These are phyloP conservation scores for Pseudorhombus dupliciocellatus DNA, from an alignment of 2,113 vertebrate species.

Conservation along the genomic window DNA sequence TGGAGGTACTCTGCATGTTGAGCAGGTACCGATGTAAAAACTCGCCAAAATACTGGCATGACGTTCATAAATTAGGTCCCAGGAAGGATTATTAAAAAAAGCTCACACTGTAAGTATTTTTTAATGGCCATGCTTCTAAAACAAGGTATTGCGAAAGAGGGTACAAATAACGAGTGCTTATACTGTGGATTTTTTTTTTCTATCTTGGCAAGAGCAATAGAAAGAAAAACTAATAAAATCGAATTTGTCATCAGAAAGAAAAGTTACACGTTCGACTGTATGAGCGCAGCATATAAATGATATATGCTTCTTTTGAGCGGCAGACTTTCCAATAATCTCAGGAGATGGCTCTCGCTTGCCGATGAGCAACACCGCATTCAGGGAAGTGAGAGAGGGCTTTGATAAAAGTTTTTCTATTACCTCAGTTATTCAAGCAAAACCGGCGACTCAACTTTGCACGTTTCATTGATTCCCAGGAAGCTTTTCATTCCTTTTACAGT, in stretches of 20 bases:
- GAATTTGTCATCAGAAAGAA: constrained; percentile 6
- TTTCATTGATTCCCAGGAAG: constrained; percentile 56
- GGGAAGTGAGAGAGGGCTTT: constrained; percentile 48
- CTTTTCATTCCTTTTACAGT: constrained; percentile 47
- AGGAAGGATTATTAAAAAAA: constrained; percentile 25
- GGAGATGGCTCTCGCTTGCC: constrained; percentile 44
- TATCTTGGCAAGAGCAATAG: too few species aligned
- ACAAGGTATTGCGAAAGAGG: not conserved
- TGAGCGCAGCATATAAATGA: constrained; percentile 37
- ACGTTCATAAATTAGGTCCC: constrained; percentile 24
- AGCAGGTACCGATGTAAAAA: not conserved
- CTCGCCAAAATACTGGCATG: not conserved
- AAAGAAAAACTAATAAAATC: not conserved
- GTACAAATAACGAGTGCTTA: not conserved
- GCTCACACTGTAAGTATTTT: constrained; percentile 18
- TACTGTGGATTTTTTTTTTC: not conserved
- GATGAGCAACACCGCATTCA: constrained; percentile 50
- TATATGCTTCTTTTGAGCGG: constrained; percentile 27
- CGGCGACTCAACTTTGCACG: constrained; percentile 56
- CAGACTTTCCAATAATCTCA: constrained; percentile 52
- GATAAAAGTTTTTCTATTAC: constrained; percentile 75
- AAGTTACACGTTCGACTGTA: constrained; percentile 18
- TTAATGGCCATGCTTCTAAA: constrained; percentile 25
- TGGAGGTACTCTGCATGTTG: constrained; percentile 14
- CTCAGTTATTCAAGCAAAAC: constrained; percentile 68